Percentiles rank a stretch among this genome's conserved stretches.
These are phyloP conservation scores for Drosophila meridionalis DNA, from an alignment of 2,888 invertebrate species.

Conservation along the genomic window DNA sequence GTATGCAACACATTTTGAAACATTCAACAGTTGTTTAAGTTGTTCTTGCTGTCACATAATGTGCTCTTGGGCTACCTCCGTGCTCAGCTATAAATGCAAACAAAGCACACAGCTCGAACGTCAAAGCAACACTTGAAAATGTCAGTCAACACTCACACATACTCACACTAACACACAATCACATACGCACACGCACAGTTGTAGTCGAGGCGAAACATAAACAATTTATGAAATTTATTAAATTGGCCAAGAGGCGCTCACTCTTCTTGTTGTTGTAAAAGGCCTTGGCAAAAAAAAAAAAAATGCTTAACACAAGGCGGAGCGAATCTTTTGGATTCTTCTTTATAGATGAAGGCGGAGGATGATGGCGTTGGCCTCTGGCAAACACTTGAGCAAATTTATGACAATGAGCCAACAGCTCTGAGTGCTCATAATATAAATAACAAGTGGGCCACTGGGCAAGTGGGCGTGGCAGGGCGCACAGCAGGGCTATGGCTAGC, in stretches of 20 bases:
- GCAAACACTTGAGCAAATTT: conserved; percentile 77
- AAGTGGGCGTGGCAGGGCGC: conserved; percentile 55
- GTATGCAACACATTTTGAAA: conserved; percentile 39
- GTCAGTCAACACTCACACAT: conserved; percentile 22
- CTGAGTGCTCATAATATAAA: conserved; percentile 79
- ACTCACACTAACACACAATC: conserved; percentile 6
- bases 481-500: conserved; percentile 38
- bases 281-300: conserved; percentile 28
- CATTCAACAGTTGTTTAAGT: conserved; percentile 38
- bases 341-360: not conserved
- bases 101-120: conserved; percentile 30
- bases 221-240: conserved; percentile 82
- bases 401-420: conserved; percentile 79
- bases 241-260: conserved; percentile 73
- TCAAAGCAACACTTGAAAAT: conserved; percentile 44
- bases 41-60: conserved; percentile 25
- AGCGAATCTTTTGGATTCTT: conserved; percentile 53
- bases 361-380: conserved; percentile 33
- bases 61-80: conserved; percentile 8
- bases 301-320: conserved; percentile 41
- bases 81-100: conserved; percentile 39
- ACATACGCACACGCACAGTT: not conserved
- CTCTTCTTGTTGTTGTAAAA: conserved; percentile 37
- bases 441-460: conserved; percentile 71
- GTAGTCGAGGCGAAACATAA: conserved; percentile 54